phyloP scores from a whole-genome alignment of 1,140 invertebrate genomes.

The Luehdorfia chinensis region DNA sequence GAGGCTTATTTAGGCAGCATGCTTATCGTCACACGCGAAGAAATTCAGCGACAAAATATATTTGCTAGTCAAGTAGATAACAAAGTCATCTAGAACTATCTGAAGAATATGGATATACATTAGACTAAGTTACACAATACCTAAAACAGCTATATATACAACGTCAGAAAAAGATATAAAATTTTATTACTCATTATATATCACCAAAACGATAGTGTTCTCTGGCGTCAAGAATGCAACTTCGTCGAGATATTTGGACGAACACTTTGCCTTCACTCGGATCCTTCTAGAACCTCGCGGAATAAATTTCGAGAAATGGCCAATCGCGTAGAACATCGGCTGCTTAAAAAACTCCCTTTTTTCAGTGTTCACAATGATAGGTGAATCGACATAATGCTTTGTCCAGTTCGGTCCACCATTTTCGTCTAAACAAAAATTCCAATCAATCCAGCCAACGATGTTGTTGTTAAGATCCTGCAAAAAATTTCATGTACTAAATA shows the following conservation, averaged over 20 bases:
- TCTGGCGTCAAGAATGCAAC: conserved; percentile 44
- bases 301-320: conserved; percentile 91
- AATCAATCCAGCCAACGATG: conserved; percentile 13
- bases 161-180: too few species aligned
- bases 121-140: too few species aligned
- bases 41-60: too few species aligned
- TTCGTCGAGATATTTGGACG: conserved; percentile 20
- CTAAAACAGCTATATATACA: too few species aligned
- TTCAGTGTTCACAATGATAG: conserved; percentile 84
- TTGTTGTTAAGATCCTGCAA: conserved; percentile 13
- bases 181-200: conserved; percentile 45
- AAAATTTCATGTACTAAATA: too few species aligned
- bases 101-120: too few species aligned
- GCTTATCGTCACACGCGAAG: too few species aligned
- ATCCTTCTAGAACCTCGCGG: conserved; percentile 79
- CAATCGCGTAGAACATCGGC: conserved; percentile 91
- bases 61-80: too few species aligned
- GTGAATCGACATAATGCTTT: conserved; percentile 85
- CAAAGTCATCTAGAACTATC: too few species aligned
- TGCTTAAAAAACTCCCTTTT: conserved; percentile 88
- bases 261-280: conserved; percentile 25
- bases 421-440: conserved; percentile 26
- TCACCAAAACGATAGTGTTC: conserved; percentile 37
- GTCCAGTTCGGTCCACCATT: conserved; percentile 89
- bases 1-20: too few species aligned